These are phyloP conservation scores for Oplegnathus fasciatus DNA, from an alignment of 2,113 vertebrate genomes.

Conservation along the genomic window DNA sequence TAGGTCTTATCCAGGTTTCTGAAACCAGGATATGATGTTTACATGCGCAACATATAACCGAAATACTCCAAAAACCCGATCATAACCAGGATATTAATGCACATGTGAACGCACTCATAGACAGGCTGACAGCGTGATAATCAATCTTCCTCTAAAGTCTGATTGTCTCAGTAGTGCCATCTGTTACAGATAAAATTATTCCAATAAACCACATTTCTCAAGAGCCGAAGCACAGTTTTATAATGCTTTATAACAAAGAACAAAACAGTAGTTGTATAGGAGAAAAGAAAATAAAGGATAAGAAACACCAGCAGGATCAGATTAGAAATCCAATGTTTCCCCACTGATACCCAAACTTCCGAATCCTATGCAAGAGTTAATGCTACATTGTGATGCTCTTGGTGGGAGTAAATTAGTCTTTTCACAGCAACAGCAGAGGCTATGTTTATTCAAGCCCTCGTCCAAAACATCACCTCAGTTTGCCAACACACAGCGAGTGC, in stretches of 20 bases:
- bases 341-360: conserved; percentile 3
- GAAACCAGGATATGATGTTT: not conserved
- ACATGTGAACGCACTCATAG: not conserved
- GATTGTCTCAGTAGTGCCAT: not conserved
- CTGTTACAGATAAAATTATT: not conserved
- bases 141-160: not conserved
- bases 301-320: not conserved
- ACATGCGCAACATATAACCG: not conserved
- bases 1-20: not conserved
- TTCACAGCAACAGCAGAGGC: conserved; percentile 59
- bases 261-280: not conserved
- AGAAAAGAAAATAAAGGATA: not conserved
- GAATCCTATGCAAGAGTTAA: conserved; percentile 48
- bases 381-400: conserved; percentile 42
- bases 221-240: not conserved
- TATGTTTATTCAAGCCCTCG: conserved; percentile 66
- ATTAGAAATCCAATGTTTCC: conserved; percentile 7
- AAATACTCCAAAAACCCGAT: too few relatives aligned
- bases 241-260: not conserved
- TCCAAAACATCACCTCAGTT: conserved; percentile 64
- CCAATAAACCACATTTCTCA: not conserved
- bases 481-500: conserved; percentile 60
- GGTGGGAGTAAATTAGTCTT: conserved; percentile 67
- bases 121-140: conserved; percentile 7
- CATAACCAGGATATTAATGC: too few relatives aligned